phyloP scores from a whole-genome alignment of 2,888 invertebrate species.

The Leuctra nigra region DNA sequence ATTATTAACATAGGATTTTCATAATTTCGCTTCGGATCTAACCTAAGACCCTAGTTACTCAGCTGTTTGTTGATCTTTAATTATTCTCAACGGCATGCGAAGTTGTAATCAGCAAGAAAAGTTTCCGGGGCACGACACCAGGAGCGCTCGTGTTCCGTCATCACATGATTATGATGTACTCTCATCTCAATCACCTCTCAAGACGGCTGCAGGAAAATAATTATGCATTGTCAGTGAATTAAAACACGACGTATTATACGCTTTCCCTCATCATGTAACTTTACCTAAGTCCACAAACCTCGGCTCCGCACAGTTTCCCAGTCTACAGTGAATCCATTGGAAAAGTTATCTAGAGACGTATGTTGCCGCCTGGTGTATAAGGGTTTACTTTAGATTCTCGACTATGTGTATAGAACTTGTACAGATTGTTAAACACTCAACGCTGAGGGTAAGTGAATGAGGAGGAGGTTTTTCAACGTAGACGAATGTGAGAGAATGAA shows the following conservation, averaged over 20 bases:
- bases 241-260: slow-evolving; percentile 1
- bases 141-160: background rate
- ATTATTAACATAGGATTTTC: too few relatives aligned
- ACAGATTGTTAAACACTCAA: slow-evolving; percentile 15
- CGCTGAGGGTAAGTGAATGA: slow-evolving; percentile 13
- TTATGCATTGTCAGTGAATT: slow-evolving; percentile 6
- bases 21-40: too few relatives aligned
- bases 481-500: background rate
- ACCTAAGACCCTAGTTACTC: too few relatives aligned
- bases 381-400: slow-evolving; percentile 13
- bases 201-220: background rate
- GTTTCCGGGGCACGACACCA: slow-evolving; percentile 3
- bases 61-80: slow-evolving; percentile 24
- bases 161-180: slow-evolving; percentile 1
- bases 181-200: background rate
- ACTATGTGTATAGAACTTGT: slow-evolving; percentile 17
- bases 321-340: background rate
- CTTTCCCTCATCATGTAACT: slow-evolving; percentile 13
- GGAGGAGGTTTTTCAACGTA: background rate
- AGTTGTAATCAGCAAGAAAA: slow-evolving; percentile 15
- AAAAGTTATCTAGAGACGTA: slow-evolving; percentile 2
- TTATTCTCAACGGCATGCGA: slow-evolving; percentile 21
- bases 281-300: too few relatives aligned
- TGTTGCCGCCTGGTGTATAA: too few relatives aligned
- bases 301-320: background rate